Evolutionary conservation across 2,797 vertebrate species (phyloP).

Genomic region (Etheostoma perlongum): DNA sequence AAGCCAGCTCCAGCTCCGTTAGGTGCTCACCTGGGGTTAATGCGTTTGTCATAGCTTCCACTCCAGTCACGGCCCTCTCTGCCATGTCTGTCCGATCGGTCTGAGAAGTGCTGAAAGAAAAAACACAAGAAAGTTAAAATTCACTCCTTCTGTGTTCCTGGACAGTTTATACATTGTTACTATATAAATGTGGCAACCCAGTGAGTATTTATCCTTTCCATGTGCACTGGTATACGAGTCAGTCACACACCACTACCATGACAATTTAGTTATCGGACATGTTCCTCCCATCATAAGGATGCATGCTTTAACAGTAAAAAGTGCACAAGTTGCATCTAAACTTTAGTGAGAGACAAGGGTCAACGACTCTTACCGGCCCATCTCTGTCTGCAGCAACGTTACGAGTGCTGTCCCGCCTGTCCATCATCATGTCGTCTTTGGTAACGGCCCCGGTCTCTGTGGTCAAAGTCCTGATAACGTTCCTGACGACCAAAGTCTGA

Average conservation of each 20-base stretch:
- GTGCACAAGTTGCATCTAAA: neutral
- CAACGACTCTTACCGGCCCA: conserved; percentile 82
- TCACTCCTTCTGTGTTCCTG: neutral
- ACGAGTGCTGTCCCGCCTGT: conserved; percentile 89
- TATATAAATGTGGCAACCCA: too few relatives aligned
- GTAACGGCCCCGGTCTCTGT: conserved; percentile 92
- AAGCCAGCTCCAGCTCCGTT: neutral
- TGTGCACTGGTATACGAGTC: neutral
- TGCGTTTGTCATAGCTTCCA: conserved; percentile 88
- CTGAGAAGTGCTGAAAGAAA: conserved; percentile 89
- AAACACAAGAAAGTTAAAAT: neutral
- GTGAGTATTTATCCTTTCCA: too few relatives aligned
- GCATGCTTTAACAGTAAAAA: neutral
- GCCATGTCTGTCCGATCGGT: conserved; percentile 88
- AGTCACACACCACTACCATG: neutral
- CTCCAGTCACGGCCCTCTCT: conserved; percentile 90
- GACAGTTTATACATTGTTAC: neutral
- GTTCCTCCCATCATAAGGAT: neutral
- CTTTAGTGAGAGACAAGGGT: neutral
- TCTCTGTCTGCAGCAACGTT: conserved; percentile 86
- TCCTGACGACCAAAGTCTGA: conserved; percentile 90
- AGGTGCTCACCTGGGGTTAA: conserved; percentile 79
- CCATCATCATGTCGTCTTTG: conserved; percentile 86
- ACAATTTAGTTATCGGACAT: neutral
- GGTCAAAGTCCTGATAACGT: conserved; percentile 94